Conservation (phyloP, 2,888 invertebrate genomes). For the Caenorhabditis virilis region DNA sequence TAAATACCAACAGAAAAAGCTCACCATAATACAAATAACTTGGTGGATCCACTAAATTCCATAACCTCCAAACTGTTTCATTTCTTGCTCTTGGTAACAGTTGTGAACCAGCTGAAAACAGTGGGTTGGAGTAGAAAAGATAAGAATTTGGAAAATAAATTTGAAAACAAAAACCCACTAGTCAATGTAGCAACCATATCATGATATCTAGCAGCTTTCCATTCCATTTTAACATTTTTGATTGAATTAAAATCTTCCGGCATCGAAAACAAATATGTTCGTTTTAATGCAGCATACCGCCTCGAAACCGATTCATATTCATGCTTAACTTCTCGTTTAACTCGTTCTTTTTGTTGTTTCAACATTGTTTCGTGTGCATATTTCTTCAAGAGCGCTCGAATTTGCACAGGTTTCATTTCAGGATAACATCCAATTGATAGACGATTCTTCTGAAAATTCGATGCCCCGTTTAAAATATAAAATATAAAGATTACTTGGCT, state of each 20-base stretch:
- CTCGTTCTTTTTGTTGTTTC: too few species aligned
- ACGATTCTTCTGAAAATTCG: slow-evolving; percentile 8
- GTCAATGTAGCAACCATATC: too few species aligned
- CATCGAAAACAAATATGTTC: too few species aligned
- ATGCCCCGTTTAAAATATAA: background rate
- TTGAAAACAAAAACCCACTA: too few species aligned
- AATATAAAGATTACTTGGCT: slow-evolving; percentile 5
- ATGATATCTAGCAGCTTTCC: too few species aligned
- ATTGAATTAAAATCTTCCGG: too few species aligned
- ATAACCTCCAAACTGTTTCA: slow-evolving; percentile 13
- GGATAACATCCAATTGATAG: slow-evolving; percentile 18
- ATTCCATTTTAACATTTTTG: too few species aligned
- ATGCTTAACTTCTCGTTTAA: too few species aligned
- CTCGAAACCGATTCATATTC: slow-evolving; percentile 1
- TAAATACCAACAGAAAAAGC: too few species aligned
- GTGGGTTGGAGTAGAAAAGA: too few species aligned
- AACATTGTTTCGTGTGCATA: background rate
- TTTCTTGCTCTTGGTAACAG: background rate
- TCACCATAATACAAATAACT: slow-evolving; percentile 18
- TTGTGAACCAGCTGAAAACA: too few species aligned
- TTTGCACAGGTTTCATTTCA: slow-evolving; percentile 4
- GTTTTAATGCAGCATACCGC: background rate
- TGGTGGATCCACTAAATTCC: slow-evolving; percentile 4
- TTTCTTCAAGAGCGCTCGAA: slow-evolving; percentile 5
- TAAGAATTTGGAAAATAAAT: too few species aligned